Evolutionary conservation across 2,888 invertebrate species (phyloP), one percentile per base, ranked within the genome.

Genomic region (Melieria crassipennis): DNA sequence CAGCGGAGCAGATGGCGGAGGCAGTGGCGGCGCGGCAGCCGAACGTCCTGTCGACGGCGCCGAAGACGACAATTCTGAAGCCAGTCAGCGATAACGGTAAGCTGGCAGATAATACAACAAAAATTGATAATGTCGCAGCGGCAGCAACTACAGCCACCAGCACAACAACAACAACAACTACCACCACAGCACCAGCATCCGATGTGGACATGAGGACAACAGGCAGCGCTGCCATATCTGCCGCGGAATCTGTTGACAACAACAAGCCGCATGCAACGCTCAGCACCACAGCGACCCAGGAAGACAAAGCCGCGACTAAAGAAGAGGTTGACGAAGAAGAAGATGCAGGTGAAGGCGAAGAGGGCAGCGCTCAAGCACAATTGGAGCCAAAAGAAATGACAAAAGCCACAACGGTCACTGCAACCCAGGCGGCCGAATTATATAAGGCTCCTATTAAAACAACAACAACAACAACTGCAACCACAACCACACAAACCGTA

Each of bases 81-180:
- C 48, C 43, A 66, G 50, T 64, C 47, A 56, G 65, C n/a, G 64
- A 62, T 62, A 57, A 50, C 71, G 16, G 67, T 43, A 65, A 70
- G 64, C 64, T 42, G 10, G 47, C 50, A 50, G 73, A 71, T 60
- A 64, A 61, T 69, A 62, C 47, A 48, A 70, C 57, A 71, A 61
- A 62, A 65, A 73, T 61, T 60, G 60, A 66, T 72, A 63, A 67
- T 70, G 65, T 66, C 69, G 68, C 72, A 64, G 61, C 66, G 7
- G 48, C 56, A 42, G 65, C 52, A 4, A 13, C 57, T 11, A 46
- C 71, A 47, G 30, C 61, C 48, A 62, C 61, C 43, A 30, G 30
- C 30, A 65, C 55, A 55, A 55, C 45, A 55, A 52, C 64, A 66
- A 7, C 10, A 6, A 11, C 47, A 58, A 16, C 16, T 30, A 58